Conservation (phyloP, 2,888 invertebrate species). For the Monochamus alternatus region DNA sequence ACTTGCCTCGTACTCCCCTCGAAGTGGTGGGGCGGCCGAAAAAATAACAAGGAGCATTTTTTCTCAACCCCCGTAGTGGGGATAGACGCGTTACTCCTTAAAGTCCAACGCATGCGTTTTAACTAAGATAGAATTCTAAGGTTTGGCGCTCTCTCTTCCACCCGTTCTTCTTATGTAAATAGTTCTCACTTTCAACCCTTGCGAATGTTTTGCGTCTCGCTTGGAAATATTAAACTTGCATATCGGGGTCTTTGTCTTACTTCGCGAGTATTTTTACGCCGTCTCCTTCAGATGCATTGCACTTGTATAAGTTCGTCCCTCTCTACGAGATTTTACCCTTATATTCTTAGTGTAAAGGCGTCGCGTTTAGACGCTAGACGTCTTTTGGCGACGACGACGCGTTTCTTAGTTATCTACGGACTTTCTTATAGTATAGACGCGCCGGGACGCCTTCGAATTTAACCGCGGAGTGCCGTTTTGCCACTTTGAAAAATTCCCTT, state of each 20-base stretch:
- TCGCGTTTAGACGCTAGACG: constrained; percentile 71
- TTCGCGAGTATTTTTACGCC: constrained; percentile 64
- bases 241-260: constrained; percentile 66
- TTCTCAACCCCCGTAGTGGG: constrained; percentile 65
- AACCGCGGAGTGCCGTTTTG: constrained; percentile 53
- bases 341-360: constrained; percentile 71
- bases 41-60: constrained; percentile 69
- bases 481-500: constrained; percentile 38
- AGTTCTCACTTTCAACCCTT: constrained; percentile 66
- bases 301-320: constrained; percentile 64
- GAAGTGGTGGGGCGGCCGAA: constrained; percentile 64
- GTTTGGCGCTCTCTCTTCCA: constrained; percentile 64
- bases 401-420: constrained; percentile 71
- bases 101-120: constrained; percentile 67
- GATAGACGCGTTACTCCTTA: constrained; percentile 68
- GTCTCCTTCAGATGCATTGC: constrained; percentile 62
- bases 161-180: constrained; percentile 65
- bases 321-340: constrained; percentile 64
- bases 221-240: constrained; percentile 65
- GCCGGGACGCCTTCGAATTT: constrained; percentile 63
- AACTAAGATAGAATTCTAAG: constrained; percentile 70
- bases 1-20: constrained; percentile 53
- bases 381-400: constrained; percentile 70
- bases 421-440: constrained; percentile 71
- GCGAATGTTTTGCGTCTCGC: constrained; percentile 61